Base-by-base conservation (phyloP, 2,797 vertebrate genomes). In the Gephyroberyx darwinii region DNA sequence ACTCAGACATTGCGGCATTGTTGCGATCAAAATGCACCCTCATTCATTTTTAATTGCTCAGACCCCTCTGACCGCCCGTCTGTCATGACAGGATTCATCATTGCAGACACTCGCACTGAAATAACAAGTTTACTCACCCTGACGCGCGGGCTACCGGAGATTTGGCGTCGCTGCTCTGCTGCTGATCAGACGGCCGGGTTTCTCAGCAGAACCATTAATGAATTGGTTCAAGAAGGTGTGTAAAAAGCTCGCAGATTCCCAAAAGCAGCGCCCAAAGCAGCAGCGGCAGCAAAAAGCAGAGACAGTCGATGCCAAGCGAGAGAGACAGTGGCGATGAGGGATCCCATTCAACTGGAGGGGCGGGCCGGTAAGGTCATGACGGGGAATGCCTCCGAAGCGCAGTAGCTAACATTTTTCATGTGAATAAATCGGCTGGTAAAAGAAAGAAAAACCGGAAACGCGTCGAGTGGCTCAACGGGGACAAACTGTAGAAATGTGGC, bases 301-400 rank as follows among this genome's bases (percentile, higher is more conserved):
- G 62, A 70, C 69, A 54, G 59, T 68, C 64, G 75, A 75, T 74
- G 82, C 85, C 84, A 56, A 68, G 59, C 66, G 17, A 80, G 75
- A 57, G 60, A 59, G 64, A 48, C 66, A 41, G 62, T 65, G 47
- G 43, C 57, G 82, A 57, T 9, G 78, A 84, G 65, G 66, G 75
- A 84, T 89, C 85, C 89, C 91, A 85, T 90, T 90, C 89, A 92
- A 67, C 55, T 66, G 74, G 73, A 87, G 81, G 83, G 82, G 71
- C 81, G 86, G 88, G 68, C 84, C 78, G 81, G 80, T 68, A 87
- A 88, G 89, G 82, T 91, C 90, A 93, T 75, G 83, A 86, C 88
- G 80, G 76, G 81, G 84, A 65, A 65, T 53, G 69, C 77, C 80
- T 84, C 83, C 78, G 70, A 59, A 30, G 51, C 76, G 57, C 26